Base-by-base conservation (phyloP, 2,797 vertebrate genomes). In the Cuculus canorus region DNA sequence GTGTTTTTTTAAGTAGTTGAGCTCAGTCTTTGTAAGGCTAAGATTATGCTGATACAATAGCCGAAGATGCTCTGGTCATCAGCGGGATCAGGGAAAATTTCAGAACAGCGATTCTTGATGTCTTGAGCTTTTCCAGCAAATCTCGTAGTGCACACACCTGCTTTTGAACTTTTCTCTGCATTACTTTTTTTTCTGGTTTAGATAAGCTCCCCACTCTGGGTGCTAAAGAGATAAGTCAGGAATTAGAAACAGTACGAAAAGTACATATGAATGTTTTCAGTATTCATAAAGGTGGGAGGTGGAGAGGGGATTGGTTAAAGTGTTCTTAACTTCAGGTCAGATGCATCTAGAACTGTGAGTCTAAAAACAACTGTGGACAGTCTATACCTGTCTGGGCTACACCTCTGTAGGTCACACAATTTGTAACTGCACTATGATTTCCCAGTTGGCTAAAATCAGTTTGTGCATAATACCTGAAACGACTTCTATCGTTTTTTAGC, bases 361-460 rank as follows among this genome's bases (percentile, higher is more conserved):
- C 45, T 78, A 75, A 43, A 70, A 39, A 65, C 81, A 27, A 6
- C 27, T 17, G 5, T 16, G 22, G 45, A 39, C 37, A 77, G 13
- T 9, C 43, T 45, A 0, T 15, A 23, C 25, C 70, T 43, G 33
- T 16, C n/a, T 56, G 41, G 39, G 50, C 45, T 60, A 28, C 18
- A 77, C 59, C 21, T 27, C 23, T 39, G 33, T 23, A 41, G 41
- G 3, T 65, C 59, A 9, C 57, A 3, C 1, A 0, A 5, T 43
- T 86, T 66, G 25, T 30, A 53, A 35, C 61, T 1, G 1, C 10
- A 11, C 16, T 43, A 9, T 0, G 1, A 32, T 77, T 90, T 68
- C 52, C 24, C n/a, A 47, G 13, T n/a, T 84, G 70, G 24, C 65
- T 61, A 7, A 21, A 59, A 24, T 81, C 33, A 72, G 43, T 50